Evolutionary conservation across 1,140 invertebrate genomes (phyloP), one percentile per base, ranked within the genome.

Genomic region (Lysiphlebus fabarum): DNA sequence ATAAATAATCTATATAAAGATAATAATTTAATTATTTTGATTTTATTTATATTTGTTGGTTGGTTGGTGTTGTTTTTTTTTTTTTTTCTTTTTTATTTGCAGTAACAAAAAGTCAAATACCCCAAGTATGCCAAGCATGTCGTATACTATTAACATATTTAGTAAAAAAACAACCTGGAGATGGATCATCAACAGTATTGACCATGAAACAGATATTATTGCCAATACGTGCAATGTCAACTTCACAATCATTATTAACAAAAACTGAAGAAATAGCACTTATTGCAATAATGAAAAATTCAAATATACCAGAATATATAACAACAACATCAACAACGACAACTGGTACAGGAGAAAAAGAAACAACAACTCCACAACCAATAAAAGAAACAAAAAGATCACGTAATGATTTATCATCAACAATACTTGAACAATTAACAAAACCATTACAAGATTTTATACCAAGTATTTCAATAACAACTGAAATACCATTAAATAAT

Each of bases 371-470:
- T 26, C 81, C 72, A 43, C 82, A 82, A 67, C 73, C 83, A 10
- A 69, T 71, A 62, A 82, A 83, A 58, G 82, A 79, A 62, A 81
- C 81, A 5, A 86, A 86, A 67, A 78, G 82, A 43, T 76, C 79
- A 48, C 75, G 85, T 26, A 82, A 77, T 7, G 86, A 89, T 74
- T 72, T 88, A 14, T 87, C 86, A 0, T 79, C 80, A 5, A 82
- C 81, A 41, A 87, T 89, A 62, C 73, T 87, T 11, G 86, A 88
- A 66, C 85, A 87, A 62, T 67, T 89, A 43, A 83, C 86, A 17
- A 82, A 84, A 62, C 86, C 86, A 0, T 65, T 88, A 42, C 78
- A 83, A 65, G 83, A 84, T 66, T 84, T 81, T 60, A 61, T 65
- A 4, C 61, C 68, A 10, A 60, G 66, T 6, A 33, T 63, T 2